Evolutionary conservation across 1,140 invertebrate genomes (phyloP), one percentile per base, ranked within the genome.

Genomic region (Ctenoplectra terminalis): DNA sequence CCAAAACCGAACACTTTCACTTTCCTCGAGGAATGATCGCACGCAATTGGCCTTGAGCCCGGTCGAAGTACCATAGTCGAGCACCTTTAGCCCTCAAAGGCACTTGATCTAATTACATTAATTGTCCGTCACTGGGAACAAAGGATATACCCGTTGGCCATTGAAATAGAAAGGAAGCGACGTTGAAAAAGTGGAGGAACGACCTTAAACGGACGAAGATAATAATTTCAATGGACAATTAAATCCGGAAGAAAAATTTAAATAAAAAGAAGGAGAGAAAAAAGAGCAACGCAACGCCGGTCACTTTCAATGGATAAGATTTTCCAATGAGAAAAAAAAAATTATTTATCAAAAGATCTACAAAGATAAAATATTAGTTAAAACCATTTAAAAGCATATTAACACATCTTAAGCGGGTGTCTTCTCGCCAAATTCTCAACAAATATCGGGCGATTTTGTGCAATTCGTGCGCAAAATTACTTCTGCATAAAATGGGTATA

Each of bases 41-140:
- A n/a, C 48, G 2, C 23, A 17, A 26, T 52, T 34, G 31, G 31
- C 48, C 48, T 70, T 20, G 67, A 34, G 23, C 8, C 23, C 17
- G 23, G 11, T 1, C 31, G 31, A 50, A 34, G 7, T 9, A n/a
- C 11, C n/a, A n/a, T n/a, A 50, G 23, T 20, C 23, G 34, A 40
- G 67, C 15, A 34, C 20, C 17, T 37, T 46, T 13, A 40, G 13
- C 23, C 3, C 50, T 71, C 23, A 52, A 70, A 70, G 48, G n/a
- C 23, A 2, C 50, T 70, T 37, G 67, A 40, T 71, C 67, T 29
- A 54, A 71, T 52, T 71, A 54, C 50, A 40, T 71, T 71, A 71
- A 71, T 52, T 54, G 48, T 31, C 13, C 34, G 50, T 54, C 48
- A 20, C 0, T 26, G 8, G 50, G 23, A 54, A 54, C 48, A 70